These are phyloP conservation scores for Gibbula magus DNA, from an alignment of 2,888 invertebrate species.

Conservation along the genomic window DNA sequence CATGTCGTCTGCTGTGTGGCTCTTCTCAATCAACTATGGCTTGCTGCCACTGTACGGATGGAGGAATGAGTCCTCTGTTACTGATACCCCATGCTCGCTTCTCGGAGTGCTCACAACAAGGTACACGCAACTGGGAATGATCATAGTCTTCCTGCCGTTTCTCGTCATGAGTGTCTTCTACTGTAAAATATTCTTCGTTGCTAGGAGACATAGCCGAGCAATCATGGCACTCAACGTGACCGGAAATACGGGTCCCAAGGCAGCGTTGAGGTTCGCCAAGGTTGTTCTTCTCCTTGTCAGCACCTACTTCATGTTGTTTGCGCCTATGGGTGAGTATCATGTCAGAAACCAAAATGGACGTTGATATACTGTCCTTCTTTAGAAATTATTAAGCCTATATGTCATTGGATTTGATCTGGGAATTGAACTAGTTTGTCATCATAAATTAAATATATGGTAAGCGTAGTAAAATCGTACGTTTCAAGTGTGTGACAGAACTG, in stretches of 20 bases:
- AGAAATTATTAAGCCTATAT: too few relatives aligned
- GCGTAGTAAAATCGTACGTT: too few relatives aligned
- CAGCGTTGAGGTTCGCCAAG: conserved; percentile 30
- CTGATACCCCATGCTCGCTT: neutral
- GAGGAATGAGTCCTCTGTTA: neutral
- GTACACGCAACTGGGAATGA: conserved; percentile 1
- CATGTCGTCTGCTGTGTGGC: conserved; percentile 11
- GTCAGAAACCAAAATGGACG: too few relatives aligned
- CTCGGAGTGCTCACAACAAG: neutral
- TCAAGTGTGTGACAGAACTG: too few relatives aligned
- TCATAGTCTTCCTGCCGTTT: conserved; percentile 16
- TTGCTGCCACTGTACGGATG: conserved; percentile 17
- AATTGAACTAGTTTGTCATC: too few relatives aligned
- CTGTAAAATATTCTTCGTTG: conserved; percentile 19
- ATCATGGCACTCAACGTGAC: neutral
- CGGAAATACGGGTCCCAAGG: neutral
- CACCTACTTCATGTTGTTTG: conserved; percentile 26
- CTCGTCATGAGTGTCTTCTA: conserved; percentile 19
- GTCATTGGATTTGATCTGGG: too few relatives aligned
- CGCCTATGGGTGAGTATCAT: conserved; percentile 19
- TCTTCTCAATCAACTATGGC: neutral
- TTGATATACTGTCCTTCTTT: too few relatives aligned
- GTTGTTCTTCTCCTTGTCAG: conserved; percentile 21
- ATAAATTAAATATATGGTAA: too few relatives aligned
- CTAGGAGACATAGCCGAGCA: conserved; percentile 17